Conservation (phyloP, 1,140 invertebrate genomes). For the Globodera ellingtonae region DNA sequence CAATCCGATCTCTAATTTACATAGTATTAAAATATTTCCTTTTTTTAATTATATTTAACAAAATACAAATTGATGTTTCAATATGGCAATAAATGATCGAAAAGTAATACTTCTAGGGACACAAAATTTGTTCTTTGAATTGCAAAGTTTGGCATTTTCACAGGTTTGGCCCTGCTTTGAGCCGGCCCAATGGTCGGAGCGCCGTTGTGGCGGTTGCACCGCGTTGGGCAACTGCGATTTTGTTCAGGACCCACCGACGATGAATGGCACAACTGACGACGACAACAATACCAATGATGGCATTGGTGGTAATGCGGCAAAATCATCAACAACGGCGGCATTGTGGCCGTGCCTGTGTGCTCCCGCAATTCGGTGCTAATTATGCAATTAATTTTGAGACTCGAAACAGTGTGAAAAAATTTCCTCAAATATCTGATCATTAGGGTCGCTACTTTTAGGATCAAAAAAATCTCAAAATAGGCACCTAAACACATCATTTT, state of each 20-base stretch:
- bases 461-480: too few species aligned
- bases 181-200: constrained; percentile 52
- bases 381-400: too few species aligned
- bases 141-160: not conserved
- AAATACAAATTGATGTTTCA: too few species aligned
- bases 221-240: constrained; percentile 58
- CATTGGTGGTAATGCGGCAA: not conserved
- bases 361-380: constrained; percentile 46
- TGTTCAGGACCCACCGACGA: not conserved
- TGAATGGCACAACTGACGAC: constrained; percentile 19
- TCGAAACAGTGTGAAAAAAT: too few species aligned
- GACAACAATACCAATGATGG: constrained; percentile 5
- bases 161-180: constrained; percentile 59
- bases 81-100: too few species aligned
- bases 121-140: not conserved
- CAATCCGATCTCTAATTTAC: too few species aligned
- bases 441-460: too few species aligned
- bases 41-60: too few species aligned
- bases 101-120: too few species aligned
- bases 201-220: constrained; percentile 48
- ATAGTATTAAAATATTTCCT: too few species aligned
- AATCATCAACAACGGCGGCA: not conserved
- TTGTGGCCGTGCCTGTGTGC: constrained; percentile 57
- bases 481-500: too few species aligned
- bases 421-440: too few species aligned